Evolutionary conservation across 2,113 vertebrate species (phyloP).

Genomic region (Melierax canorus): DNA sequence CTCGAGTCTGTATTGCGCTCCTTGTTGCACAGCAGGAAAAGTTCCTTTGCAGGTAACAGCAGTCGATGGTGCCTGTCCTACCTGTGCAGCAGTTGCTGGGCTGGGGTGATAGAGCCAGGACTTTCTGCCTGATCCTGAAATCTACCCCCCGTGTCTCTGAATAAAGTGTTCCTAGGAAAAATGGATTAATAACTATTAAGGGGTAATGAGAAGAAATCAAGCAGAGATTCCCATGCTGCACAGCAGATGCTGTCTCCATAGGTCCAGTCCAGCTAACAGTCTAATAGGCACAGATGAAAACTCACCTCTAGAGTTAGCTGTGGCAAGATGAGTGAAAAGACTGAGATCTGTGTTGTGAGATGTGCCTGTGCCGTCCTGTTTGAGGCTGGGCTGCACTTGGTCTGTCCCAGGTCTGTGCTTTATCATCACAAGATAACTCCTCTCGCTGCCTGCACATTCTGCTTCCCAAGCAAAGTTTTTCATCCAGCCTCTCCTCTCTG

Average conservation of each 20-base stretch:
- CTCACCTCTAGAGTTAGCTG: not conserved
- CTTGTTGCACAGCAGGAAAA: accelerated
- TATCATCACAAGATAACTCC: not conserved
- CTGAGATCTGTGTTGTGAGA: not conserved
- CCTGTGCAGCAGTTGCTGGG: not conserved
- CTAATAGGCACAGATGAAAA: not conserved
- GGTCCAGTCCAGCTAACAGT: accelerated
- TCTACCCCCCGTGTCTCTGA: no score
- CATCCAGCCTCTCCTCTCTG: not conserved
- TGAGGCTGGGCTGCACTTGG: not conserved
- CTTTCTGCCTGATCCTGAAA: not conserved
- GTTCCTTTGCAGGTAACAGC: not conserved
- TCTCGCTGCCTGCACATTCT: not conserved
- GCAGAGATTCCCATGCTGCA: not conserved
- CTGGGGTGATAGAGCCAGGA: not conserved
- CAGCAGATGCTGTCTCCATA: not conserved
- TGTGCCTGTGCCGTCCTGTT: not conserved
- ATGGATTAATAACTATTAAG: not conserved
- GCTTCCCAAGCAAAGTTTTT: not conserved
- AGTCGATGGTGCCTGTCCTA: not conserved
- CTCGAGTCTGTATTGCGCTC: not conserved
- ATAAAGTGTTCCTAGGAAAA: not conserved
- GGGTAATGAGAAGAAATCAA: not conserved
- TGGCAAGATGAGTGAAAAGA: not conserved
- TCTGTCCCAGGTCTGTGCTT: not conserved